These are phyloP conservation scores for Linyphia triangularis DNA, from an alignment of 2,888 invertebrate species.

Conservation along the genomic window DNA sequence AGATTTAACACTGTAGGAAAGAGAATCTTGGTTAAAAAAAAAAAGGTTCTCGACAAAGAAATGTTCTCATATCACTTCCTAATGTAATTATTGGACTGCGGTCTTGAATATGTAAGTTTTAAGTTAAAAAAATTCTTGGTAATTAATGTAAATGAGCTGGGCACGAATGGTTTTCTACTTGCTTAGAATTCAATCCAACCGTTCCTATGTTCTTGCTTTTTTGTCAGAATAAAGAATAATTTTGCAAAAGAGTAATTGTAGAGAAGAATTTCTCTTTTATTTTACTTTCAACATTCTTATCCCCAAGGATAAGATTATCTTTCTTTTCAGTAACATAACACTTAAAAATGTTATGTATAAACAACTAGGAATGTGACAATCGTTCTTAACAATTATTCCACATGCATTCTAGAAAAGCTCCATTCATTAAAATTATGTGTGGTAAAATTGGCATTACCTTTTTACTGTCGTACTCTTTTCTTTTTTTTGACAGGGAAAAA, in stretches of 20 bases:
- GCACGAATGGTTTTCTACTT: not conserved
- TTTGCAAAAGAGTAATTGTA: not conserved
- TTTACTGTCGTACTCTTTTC: too few species aligned
- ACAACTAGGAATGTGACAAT: too few species aligned
- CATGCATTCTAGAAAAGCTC: too few species aligned
- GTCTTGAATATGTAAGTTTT: slow-evolving; percentile 53
- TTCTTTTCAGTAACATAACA: too few species aligned
- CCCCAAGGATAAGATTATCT: too few species aligned
- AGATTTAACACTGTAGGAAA: slow-evolving; percentile 8
- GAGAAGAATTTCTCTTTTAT: not conserved
- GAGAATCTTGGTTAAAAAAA: not conserved
- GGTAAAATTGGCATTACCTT: too few species aligned
- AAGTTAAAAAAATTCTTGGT: slow-evolving; percentile 1
- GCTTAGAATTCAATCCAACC: slow-evolving; percentile 23
- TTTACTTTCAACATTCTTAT: too few species aligned
- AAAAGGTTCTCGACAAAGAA: not conserved
- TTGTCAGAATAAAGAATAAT: not conserved
- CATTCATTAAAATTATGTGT: too few species aligned
- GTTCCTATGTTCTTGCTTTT: not conserved
- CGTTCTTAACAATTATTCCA: too few species aligned
- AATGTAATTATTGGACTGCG: slow-evolving; percentile 56
- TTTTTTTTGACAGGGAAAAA: too few species aligned
- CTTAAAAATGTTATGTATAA: too few species aligned
- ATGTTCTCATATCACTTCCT: slow-evolving; percentile 34
- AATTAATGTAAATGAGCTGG: slow-evolving; percentile 49